Conservation (phyloP, 1,140 invertebrate species). For the Orchesella cincta region DNA sequence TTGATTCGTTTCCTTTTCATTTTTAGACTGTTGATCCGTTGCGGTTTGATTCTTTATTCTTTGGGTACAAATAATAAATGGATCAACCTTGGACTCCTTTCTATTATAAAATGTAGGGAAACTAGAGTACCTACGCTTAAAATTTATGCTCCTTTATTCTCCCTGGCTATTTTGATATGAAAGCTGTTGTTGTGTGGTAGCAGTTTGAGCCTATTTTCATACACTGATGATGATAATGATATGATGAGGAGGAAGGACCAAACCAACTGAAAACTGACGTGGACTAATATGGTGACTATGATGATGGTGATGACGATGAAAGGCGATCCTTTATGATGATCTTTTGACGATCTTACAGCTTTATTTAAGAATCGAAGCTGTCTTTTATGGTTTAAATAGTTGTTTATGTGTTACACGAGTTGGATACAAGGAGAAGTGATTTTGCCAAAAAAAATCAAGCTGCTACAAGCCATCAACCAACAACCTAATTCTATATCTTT, state of each 20-base stretch:
- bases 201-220: not conserved
- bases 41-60: not conserved
- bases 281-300: not conserved
- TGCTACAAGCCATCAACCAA: no score
- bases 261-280: not conserved
- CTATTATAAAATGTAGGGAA: no score
- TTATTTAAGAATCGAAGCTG: not conserved
- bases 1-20: not conserved
- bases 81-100: conserved; percentile 3
- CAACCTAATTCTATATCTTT: no score
- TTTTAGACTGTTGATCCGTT: conserved; percentile 3
- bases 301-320: not conserved
- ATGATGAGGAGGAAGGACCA: not conserved
- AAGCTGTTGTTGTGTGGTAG: no score
- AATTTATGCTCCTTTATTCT: not conserved
- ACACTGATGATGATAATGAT: not conserved
- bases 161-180: not conserved
- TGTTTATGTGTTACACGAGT: not conserved
- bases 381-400: not conserved
- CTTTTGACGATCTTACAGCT: not conserved
- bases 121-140: not conserved
- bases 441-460: no score
- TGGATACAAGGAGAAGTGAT: not conserved
- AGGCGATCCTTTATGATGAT: not conserved
- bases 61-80: conserved; percentile 7